These are phyloP conservation scores for Drosophila eohydei DNA, from an alignment of 2,888 invertebrate genomes.

Conservation along the genomic window DNA sequence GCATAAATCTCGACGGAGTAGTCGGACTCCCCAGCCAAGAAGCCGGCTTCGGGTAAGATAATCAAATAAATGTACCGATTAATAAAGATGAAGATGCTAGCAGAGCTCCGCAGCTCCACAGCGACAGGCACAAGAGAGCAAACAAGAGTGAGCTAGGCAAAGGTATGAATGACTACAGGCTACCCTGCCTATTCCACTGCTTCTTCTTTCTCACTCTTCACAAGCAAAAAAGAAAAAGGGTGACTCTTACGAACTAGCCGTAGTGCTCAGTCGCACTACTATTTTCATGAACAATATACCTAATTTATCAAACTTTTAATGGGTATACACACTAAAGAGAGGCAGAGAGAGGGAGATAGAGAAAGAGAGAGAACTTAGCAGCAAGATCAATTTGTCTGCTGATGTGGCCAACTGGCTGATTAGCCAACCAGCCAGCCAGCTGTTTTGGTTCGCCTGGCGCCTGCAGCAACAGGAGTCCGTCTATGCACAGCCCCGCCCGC, in stretches of 20 bases:
- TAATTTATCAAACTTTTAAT: not conserved
- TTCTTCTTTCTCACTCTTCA: no score
- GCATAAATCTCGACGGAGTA: slow-evolving; percentile 67
- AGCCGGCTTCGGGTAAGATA: slow-evolving; percentile 54
- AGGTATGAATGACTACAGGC: not conserved
- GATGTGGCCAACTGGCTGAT: slow-evolving; percentile 42
- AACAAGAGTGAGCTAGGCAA: no score
- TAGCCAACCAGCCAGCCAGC: slow-evolving; percentile 43
- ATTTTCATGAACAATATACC: not conserved
- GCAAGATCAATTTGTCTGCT: slow-evolving; percentile 51
- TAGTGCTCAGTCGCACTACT: no score
- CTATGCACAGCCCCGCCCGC: not conserved
- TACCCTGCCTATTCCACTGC: not conserved
- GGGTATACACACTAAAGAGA: not conserved
- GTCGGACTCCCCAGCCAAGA: slow-evolving; percentile 27
- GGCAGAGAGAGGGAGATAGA: slow-evolving; percentile 2
- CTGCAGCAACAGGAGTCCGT: slow-evolving; percentile 60
- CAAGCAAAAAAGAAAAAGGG: no score
- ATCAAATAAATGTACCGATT: slow-evolving; percentile 80
- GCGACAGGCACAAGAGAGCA: slow-evolving; percentile 1
- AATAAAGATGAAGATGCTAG: slow-evolving; percentile 79
- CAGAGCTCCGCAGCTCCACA: slow-evolving; percentile 15
- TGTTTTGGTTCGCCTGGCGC: slow-evolving; percentile 68
- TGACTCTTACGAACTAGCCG: no score
- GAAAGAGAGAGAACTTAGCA: slow-evolving; percentile 1